Base-by-base conservation (phyloP, 2,888 invertebrate species). In the Chaetogeoica ovagalla region DNA sequence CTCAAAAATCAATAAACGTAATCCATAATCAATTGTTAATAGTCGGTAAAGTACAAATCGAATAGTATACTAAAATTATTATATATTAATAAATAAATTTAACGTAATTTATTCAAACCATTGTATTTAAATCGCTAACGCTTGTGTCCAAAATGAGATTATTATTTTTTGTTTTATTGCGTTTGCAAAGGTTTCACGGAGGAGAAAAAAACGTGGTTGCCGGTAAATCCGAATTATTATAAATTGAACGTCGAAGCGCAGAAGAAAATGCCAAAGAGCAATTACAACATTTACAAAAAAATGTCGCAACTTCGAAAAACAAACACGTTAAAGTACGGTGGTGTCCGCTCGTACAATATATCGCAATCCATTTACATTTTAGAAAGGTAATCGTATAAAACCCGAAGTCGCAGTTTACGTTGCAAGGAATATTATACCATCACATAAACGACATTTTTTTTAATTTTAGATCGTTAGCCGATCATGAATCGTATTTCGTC, bases 141-240 rank as follows among this genome's bases (percentile, higher is more conserved):
- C n/a, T 30, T 1, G 30, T 30, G 4, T 30, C 30, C 30, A 30
- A 30, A 30, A 30, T 4, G 30, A 30, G 30, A 30, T 30, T 30
- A 30, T 30, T 30, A 30, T 2, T 30, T 30, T 30, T 30, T 30
- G 30, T 30, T 30, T 30, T 30, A 30, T 30, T 30, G 4, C 30
- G 19, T 19, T 55, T 55, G 19, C 19, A 19, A n/a, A 82, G 82
- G 82, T 48, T 82, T 82, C 48, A 75, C 76, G 0, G 75, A 43
- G 23, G 59, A 30, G 1, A 55, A 65, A 55, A 76, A 39, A 7
- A n/a, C 82, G 6, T 82, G 82, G 81, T 62, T 82, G 30, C 82
- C 82, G 8, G 81, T 81, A 17, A 82, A 82, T 62, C 81, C 82
- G 13, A 77, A 82, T 59, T 82, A 81, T 43, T 82, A 72, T 19